Percentiles rank a stretch among this genome's conserved stretches.
Conservation (phyloP, 2,797 vertebrate species). For the Rhabdophis nuchalis region DNA sequence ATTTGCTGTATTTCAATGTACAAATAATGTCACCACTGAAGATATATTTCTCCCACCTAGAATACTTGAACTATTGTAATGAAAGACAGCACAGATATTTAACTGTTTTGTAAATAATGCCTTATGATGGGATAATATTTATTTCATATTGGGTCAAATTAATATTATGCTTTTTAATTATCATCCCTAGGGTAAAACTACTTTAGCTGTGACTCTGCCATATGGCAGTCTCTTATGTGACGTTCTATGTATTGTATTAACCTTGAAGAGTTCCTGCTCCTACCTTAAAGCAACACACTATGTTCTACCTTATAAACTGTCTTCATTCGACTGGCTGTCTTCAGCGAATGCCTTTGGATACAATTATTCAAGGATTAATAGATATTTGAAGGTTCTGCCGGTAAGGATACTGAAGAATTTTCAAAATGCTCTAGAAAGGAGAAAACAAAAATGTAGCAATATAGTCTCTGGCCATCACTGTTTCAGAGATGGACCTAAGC, state of each 20-base stretch:
- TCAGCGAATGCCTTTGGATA: constrained; percentile 15
- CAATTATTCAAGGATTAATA: constrained; percentile 22
- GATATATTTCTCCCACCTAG: too few species aligned
- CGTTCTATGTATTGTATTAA: constrained; percentile 16
- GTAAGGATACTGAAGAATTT: constrained; percentile 44
- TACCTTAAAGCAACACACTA: constrained; percentile 46
- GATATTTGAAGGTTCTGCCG: constrained; percentile 52
- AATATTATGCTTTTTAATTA: constrained; percentile 12
- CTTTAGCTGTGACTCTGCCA: constrained; percentile 37
- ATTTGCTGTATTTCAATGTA: too few species aligned
- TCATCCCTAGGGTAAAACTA: constrained; percentile 36
- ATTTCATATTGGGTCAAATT: constrained; percentile 16
- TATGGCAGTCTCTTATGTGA: constrained; percentile 35
- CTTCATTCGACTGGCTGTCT: constrained; percentile 35
- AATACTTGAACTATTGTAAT: too few species aligned
- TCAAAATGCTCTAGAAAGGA: background rate
- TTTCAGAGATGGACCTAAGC: background rate
- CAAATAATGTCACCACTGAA: too few species aligned
- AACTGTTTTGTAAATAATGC: background rate
- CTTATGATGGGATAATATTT: background rate
- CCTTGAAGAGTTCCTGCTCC: constrained; percentile 57
- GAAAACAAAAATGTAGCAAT: background rate
- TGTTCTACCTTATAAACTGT: constrained; percentile 9
- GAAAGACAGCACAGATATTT: too few species aligned
- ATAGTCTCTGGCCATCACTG: background rate